These are phyloP conservation scores for Boulengeromyrus knoepffleri DNA, from an alignment of 2,113 vertebrate genomes.

Conservation along the genomic window DNA sequence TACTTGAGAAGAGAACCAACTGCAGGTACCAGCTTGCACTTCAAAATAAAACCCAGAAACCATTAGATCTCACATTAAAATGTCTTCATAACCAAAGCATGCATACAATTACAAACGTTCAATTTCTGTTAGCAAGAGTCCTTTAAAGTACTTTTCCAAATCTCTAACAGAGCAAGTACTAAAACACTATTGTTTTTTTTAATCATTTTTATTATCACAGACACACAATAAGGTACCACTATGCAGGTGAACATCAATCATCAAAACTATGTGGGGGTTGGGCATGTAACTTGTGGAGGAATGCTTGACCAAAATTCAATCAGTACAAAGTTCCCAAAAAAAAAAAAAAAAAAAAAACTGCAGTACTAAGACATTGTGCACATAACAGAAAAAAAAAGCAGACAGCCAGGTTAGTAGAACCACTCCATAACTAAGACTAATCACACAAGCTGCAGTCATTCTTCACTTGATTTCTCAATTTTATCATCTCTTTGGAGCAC, in stretches of 20 bases:
- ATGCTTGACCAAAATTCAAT: conserved; percentile 42
- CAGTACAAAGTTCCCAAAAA: conserved; percentile 35
- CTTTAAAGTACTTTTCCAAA: not conserved
- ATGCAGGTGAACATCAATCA: conserved; percentile 53
- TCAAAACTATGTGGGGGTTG: conserved; percentile 31
- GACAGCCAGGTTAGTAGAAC: conserved; percentile 38
- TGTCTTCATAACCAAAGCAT: not conserved
- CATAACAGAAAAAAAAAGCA: conserved; percentile 42
- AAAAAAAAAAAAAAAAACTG: conserved; percentile 38
- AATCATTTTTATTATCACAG: conserved; percentile 61
- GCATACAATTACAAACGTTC: not conserved
- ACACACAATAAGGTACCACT: conserved; percentile 63
- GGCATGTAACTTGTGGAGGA: conserved; percentile 36
- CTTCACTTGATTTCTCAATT: conserved; percentile 14
- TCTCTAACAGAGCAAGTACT: not conserved
- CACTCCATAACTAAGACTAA: conserved; percentile 13
- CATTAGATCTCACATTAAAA: not conserved
- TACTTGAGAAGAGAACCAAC: not conserved
- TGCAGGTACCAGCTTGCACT: not conserved
- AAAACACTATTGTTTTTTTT: not conserved
- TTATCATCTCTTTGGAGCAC: conserved; percentile 27
- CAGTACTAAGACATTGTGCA: conserved; percentile 37
- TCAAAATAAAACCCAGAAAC: not conserved
- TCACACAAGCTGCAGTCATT: conserved; percentile 33
- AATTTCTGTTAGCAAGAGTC: not conserved